These are phyloP conservation scores for Diplazon laetatorius DNA, from an alignment of 2,888 invertebrate genomes.

Conservation along the genomic window DNA sequence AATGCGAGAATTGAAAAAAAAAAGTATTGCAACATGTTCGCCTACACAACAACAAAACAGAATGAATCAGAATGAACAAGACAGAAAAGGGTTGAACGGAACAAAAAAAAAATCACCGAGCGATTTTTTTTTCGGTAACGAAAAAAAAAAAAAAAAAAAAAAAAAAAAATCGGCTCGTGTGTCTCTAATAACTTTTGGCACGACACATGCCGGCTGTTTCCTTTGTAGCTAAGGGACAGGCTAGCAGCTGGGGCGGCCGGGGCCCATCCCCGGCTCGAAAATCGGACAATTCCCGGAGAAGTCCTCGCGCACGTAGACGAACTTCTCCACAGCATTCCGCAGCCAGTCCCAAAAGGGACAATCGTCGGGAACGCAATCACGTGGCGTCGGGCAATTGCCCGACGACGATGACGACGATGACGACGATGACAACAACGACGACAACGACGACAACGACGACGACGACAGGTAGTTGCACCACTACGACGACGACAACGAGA, in stretches of 20 bases:
- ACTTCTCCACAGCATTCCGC: slow-evolving; percentile 70
- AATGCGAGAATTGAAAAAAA: too few species aligned
- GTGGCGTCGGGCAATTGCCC: slow-evolving; percentile 17
- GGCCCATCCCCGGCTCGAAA: slow-evolving; percentile 69
- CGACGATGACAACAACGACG: slow-evolving; percentile 27
- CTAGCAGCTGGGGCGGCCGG: slow-evolving; percentile 81
- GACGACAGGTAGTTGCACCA: not conserved
- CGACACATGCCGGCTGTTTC: slow-evolving; percentile 77
- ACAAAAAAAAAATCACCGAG: slow-evolving; percentile 23
- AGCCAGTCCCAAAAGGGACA: slow-evolving; percentile 70
- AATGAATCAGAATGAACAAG: slow-evolving; percentile 44
- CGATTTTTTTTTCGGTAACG: slow-evolving; percentile 43
- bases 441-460: slow-evolving; percentile 34
- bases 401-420: slow-evolving; percentile 20
- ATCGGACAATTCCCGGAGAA: slow-evolving; percentile 72
- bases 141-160: slow-evolving; percentile 67
- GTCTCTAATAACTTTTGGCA: slow-evolving; percentile 75
- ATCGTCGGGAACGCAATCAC: slow-evolving; percentile 45
- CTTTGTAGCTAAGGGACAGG: slow-evolving; percentile 79
- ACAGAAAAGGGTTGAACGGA: slow-evolving; percentile 44
- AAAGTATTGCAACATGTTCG: too few species aligned
- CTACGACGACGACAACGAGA: slow-evolving; percentile 36
- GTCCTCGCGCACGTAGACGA: slow-evolving; percentile 73
- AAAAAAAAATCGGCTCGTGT: slow-evolving; percentile 54
- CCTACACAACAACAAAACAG: not conserved